Conservation (phyloP, 2,888 invertebrate genomes). For the Lysandra bellargus region DNA sequence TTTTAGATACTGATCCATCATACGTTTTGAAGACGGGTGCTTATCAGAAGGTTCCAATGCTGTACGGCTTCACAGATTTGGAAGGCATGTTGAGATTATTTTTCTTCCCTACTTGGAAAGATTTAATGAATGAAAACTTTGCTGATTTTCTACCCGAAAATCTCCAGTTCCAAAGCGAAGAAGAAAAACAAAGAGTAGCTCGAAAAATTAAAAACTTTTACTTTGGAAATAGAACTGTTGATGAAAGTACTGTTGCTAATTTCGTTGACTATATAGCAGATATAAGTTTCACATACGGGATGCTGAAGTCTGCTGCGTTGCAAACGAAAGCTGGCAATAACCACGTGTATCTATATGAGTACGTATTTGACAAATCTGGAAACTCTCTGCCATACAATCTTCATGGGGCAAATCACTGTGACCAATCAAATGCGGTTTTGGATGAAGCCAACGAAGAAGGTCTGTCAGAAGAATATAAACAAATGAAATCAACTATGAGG, state of each 20-base stretch:
- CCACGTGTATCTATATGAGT: slow-evolving; percentile 54
- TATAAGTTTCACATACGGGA: slow-evolving; percentile 49
- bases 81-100: slow-evolving; percentile 47
- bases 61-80: slow-evolving; percentile 54
- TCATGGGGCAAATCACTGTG: slow-evolving; percentile 45
- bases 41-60: slow-evolving; percentile 48
- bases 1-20: slow-evolving; percentile 51
- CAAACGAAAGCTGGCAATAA: slow-evolving; percentile 50
- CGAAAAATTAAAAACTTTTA: slow-evolving; percentile 48
- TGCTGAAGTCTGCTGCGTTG: slow-evolving; percentile 47
- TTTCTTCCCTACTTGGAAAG: slow-evolving; percentile 48
- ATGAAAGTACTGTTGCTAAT: slow-evolving; percentile 32
- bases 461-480: slow-evolving; percentile 37
- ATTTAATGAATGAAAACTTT: slow-evolving; percentile 54
- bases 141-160: slow-evolving; percentile 55
- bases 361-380: slow-evolving; percentile 47
- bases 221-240: slow-evolving; percentile 48
- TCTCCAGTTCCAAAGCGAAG: slow-evolving; percentile 49
- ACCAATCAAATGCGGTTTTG: slow-evolving; percentile 46
- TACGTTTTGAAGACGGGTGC: slow-evolving; percentile 49
- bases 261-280: slow-evolving; percentile 57
- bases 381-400: slow-evolving; percentile 44
- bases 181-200: slow-evolving; percentile 49
- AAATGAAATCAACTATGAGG: slow-evolving; percentile 42
- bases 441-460: slow-evolving; percentile 43